A percentile compares a stretch with the other conserved stretches of the same genome.
phyloP scores from a whole-genome alignment of 2,797 vertebrate species.

The Enteromius mattozi region DNA sequence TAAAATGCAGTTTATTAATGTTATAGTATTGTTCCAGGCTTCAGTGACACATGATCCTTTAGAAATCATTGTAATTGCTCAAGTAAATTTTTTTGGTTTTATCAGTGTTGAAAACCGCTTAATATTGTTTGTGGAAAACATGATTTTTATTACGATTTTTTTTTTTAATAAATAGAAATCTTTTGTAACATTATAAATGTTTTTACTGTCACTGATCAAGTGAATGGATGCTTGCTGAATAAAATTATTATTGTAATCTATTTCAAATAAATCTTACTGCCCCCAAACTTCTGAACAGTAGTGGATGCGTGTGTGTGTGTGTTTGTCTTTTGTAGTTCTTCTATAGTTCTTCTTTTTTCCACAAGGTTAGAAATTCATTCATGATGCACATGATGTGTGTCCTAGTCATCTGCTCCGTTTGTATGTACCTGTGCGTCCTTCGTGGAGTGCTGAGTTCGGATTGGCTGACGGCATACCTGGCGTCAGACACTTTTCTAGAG shows the following conservation, averaged over 20 bases:
- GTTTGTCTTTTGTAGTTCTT: not conserved
- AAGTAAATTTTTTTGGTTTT: not conserved
- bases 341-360: not conserved
- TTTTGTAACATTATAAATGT: not conserved
- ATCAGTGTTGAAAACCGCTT: not conserved
- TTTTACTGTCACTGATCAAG: not conserved
- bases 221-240: not conserved
- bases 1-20: not conserved
- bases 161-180: not conserved
- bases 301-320: not conserved
- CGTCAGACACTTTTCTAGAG: constrained; percentile 40
- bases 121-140: not conserved
- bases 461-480: constrained; percentile 41
- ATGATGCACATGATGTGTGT: not conserved
- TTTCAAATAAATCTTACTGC: not conserved
- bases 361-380: constrained; percentile 9
- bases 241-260: not conserved
- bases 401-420: not conserved
- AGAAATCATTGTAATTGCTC: not conserved
- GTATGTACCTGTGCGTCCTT: constrained; percentile 27
- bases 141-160: not conserved
- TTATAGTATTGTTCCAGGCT: not conserved
- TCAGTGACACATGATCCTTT: not conserved
- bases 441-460: constrained; percentile 12
- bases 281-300: not conserved